Percentiles rank a stretch among this genome's conserved stretches.
Evolutionary conservation across 2,113 vertebrate species (phyloP).

Genomic region (Cromileptes altivelis): DNA sequence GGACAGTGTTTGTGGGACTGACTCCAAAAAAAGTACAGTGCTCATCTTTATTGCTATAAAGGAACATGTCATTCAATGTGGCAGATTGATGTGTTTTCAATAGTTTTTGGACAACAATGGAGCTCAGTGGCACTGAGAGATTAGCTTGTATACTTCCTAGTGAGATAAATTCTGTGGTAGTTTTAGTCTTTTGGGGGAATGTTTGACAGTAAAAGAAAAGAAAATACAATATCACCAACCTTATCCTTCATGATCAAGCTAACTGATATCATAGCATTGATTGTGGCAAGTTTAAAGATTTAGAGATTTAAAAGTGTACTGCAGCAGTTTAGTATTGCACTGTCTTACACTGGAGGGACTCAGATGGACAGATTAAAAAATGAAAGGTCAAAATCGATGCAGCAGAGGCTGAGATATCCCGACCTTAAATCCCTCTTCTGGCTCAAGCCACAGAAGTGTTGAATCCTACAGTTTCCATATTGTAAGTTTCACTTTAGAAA

Average conservation of each 20-base stretch:
- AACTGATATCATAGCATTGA: not conserved
- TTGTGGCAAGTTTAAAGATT: not conserved
- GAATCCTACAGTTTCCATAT: not conserved
- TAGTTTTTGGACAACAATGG: not conserved
- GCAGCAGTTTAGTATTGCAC: not conserved
- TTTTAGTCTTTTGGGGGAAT: not conserved
- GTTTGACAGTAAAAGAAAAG: not conserved
- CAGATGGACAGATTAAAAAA: not conserved
- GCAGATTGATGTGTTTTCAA: not conserved
- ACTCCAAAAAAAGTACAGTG: not conserved
- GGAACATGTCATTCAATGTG: not conserved
- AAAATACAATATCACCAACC: not conserved
- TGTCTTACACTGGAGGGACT: not conserved
- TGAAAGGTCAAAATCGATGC: not conserved
- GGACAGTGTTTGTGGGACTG: not conserved
- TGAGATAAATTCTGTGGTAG: too few species aligned
- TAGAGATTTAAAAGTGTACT: not conserved
- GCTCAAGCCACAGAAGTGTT: not conserved
- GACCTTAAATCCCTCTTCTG: not conserved
- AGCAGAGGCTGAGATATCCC: not conserved
- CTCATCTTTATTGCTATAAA: not conserved
- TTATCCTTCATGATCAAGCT: not conserved
- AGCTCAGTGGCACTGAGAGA: not conserved
- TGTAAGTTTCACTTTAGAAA: too few species aligned
- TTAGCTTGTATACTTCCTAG: not conserved